A percentile compares a stretch with the other conserved stretches of the same genome.
Evolutionary conservation across 2,797 vertebrate genomes (phyloP).

Genomic region (Schizopygopsis malacanthus): DNA sequence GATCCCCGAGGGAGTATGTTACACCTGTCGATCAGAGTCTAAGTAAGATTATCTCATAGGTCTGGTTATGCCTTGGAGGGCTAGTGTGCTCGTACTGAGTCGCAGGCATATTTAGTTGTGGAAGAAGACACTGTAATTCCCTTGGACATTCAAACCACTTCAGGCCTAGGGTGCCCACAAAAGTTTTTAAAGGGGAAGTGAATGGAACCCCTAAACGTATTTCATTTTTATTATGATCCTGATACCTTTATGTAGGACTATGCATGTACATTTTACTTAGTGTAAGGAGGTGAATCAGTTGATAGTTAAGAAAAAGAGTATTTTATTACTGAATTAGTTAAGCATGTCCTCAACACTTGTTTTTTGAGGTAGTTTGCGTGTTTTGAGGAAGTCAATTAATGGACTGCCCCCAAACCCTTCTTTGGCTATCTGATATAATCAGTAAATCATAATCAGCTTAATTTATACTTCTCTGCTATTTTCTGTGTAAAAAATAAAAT

Average conservation of each 20-base stretch:
- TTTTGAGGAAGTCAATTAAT: background rate
- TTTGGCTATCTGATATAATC: background rate
- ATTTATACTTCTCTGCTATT: background rate
- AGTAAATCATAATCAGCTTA: background rate
- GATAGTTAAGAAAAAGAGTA: background rate
- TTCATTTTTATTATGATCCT: background rate
- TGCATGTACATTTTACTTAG: background rate
- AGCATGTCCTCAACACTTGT: background rate
- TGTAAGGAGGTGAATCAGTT: background rate
- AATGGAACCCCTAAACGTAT: background rate
- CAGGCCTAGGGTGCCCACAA: conserved; percentile 6
- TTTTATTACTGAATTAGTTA: background rate
- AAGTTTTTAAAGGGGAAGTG: conserved; percentile 9
- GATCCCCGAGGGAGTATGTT: conserved; percentile 49
- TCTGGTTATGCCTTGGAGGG: conserved; percentile 43
- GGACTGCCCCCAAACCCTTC: background rate
- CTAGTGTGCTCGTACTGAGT: conserved; percentile 48
- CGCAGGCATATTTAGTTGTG: conserved; percentile 48
- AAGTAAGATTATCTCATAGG: conserved; percentile 53
- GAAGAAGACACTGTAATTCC: background rate
- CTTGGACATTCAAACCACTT: conserved; percentile 6
- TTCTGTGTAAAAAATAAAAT: background rate
- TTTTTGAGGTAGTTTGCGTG: background rate
- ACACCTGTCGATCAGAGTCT: conserved; percentile 55
- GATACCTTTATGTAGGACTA: background rate